Conservation (phyloP, 2,888 invertebrate species). For the Hypercompe scribonia region DNA sequence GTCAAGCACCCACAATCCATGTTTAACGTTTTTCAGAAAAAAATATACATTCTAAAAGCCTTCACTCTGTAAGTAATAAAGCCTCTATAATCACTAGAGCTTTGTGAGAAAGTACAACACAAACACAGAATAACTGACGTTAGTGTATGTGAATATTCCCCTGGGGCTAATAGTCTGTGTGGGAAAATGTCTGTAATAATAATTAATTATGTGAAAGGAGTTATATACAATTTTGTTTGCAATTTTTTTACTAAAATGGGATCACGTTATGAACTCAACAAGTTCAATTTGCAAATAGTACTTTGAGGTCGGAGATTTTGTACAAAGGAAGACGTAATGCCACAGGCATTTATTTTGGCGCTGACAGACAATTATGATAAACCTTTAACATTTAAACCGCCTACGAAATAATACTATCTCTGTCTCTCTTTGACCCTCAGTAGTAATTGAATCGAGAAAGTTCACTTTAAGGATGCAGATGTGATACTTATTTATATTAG, state of each 20-base stretch:
- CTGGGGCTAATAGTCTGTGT: conserved; percentile 1
- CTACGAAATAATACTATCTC: neutral
- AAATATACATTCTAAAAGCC: neutral
- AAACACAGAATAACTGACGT: neutral
- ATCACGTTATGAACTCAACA: neutral
- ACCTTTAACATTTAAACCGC: neutral
- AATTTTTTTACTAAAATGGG: neutral
- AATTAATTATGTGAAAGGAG: neutral
- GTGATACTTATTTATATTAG: neutral
- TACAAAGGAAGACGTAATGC: conserved; percentile 1
- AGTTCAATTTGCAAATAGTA: neutral
- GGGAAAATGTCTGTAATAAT: neutral
- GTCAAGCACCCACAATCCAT: neutral
- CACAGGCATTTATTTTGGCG: neutral
- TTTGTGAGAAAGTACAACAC: neutral
- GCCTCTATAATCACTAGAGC: neutral
- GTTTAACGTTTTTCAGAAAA: neutral
- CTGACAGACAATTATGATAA: conserved; percentile 5
- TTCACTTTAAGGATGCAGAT: neutral
- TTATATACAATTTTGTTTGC: neutral
- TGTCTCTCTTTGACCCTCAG: neutral
- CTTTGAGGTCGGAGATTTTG: neutral
- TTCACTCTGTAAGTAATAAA: neutral
- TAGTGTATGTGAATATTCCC: neutral
- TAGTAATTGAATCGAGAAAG: neutral